These are phyloP conservation scores for Australoheros scitulus DNA, from an alignment of 2,113 vertebrate genomes.

Conservation along the genomic window DNA sequence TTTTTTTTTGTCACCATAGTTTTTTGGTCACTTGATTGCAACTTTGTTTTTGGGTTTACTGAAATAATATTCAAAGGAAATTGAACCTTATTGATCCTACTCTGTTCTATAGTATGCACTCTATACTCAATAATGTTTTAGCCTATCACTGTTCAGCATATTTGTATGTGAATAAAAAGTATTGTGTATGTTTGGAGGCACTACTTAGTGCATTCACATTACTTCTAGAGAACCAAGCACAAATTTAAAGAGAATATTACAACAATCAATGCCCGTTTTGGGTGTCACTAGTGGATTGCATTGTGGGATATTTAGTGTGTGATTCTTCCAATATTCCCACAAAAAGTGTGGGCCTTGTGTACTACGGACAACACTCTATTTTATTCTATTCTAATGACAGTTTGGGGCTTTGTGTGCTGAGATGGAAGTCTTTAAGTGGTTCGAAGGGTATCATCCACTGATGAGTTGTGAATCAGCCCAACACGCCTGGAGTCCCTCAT, in stretches of 20 bases:
- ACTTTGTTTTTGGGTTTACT: neutral
- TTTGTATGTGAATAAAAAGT: neutral
- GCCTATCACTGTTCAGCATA: neutral
- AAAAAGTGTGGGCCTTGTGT: neutral
- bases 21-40: neutral
- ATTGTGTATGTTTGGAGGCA: neutral
- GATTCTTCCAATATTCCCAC: neutral
- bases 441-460: constrained; percentile 32
- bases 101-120: neutral
- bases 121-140: neutral
- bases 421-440: constrained; percentile 28
- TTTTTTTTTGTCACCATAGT: neutral
- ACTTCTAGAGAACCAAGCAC: neutral
- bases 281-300: neutral
- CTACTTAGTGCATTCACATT: neutral
- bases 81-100: no score
- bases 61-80: neutral
- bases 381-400: neutral
- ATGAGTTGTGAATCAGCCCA: constrained; percentile 44
- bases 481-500: constrained; percentile 48
- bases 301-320: neutral
- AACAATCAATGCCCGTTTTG: neutral
- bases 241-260: neutral
- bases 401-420: neutral
- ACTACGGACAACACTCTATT: neutral